Percentiles rank a stretch among this genome's conserved stretches.
phyloP scores from a whole-genome alignment of 1,140 invertebrate genomes.

The Vanessa atalanta region DNA sequence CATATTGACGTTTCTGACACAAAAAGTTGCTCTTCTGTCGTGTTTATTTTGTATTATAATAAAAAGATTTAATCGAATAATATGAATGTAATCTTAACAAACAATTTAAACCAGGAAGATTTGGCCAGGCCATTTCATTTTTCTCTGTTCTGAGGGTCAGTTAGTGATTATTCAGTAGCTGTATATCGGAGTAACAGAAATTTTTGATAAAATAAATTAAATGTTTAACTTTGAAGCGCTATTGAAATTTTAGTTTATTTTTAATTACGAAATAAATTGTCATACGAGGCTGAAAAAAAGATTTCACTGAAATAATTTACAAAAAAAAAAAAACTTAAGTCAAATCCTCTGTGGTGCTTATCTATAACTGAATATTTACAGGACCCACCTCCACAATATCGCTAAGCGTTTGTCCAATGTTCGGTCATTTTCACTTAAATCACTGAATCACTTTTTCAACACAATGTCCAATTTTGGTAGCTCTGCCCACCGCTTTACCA shows the following conservation, averaged over 20 bases:
- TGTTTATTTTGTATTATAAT: too few relatives aligned
- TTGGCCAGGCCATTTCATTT: neutral
- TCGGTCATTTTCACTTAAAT: conserved; percentile 40
- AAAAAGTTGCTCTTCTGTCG: too few relatives aligned
- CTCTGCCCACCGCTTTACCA: conserved; percentile 68
- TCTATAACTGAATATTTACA: conserved; percentile 63
- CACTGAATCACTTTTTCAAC: conserved; percentile 37
- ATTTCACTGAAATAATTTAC: conserved; percentile 22
- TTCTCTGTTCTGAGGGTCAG: neutral
- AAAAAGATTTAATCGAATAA: too few relatives aligned
- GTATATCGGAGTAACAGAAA: neutral
- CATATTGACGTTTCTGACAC: too few relatives aligned
- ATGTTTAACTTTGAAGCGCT: neutral
- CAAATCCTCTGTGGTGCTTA: conserved; percentile 76
- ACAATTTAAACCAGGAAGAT: neutral
- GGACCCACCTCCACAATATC: conserved; percentile 48
- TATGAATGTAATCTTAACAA: neutral
- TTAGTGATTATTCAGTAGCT: neutral
- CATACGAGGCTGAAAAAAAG: conserved; percentile 3
- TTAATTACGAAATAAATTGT: neutral
- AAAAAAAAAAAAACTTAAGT: conserved; percentile 46
- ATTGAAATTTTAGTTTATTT: neutral
- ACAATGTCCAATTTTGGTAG: conserved; percentile 44
- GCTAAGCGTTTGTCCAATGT: conserved; percentile 41
- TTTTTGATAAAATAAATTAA: conserved; percentile 1